Evolutionary conservation across 2,888 invertebrate genomes (phyloP), one percentile per base, ranked within the genome.

Genomic region (Glyphotaelius pellucidus): DNA sequence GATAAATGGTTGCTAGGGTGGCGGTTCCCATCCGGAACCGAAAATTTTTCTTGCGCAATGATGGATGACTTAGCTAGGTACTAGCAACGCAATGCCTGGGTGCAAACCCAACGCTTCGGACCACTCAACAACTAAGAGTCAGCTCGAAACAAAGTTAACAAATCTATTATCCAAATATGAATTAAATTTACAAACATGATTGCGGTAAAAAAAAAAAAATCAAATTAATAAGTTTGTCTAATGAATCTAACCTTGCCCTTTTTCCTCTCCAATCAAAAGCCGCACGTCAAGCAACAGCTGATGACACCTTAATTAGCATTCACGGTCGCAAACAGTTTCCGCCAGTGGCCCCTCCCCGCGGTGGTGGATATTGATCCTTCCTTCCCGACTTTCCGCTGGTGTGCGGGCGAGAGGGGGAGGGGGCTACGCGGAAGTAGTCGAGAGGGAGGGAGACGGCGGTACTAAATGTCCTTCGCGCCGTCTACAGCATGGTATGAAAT

Each of bases 341-440:
- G 87, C 87, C 87, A 87, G 87, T 87, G 32, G 19, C 19, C 30
- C 86, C 42, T 86, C 35, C 86, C 86, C 42, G 30, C 30, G 86
- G 86, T 42, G 52, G 35, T 85, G 38, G 38, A 87, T 87, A 87
- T 87, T 87, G 87, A 87, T 87, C 87, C 87, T 87, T 87, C 87
- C 87, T 87, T 32, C 87, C 87, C n/a, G 52, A 25, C 67, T 35
- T 87, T 87, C 87, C 87, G 87, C 87, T 35, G 32, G 67, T 87
- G 87, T 67, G 87, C 87, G 15, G 25, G 67, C n/a, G 47, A 5
- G 87, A 87, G 87, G 31, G 87, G 67, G 32, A 87, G 52, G 19
- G 19, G 15, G 52, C 52, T 32, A 19, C 67, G 32, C 85, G 38
- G n/a, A 31, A 52, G 31, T 19, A 30, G 2, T 5, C 67, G 67